phyloP scores from a whole-genome alignment of 2,888 invertebrate species.

The Cyrtodaria siliqua region DNA sequence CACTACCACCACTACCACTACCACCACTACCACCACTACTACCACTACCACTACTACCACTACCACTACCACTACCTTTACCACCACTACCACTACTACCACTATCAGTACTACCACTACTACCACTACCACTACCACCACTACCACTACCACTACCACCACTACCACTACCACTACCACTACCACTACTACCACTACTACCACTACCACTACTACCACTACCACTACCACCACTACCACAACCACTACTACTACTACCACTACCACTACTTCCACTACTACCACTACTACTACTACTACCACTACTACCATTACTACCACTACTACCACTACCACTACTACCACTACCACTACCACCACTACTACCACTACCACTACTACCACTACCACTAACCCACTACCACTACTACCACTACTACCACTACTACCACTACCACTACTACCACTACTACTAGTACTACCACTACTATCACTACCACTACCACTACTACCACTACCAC shows the following conservation, averaged over 20 bases:
- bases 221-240: no score
- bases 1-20: constrained; percentile 4
- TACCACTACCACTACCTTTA: not conserved
- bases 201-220: constrained; percentile 9
- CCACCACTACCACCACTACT: constrained; percentile 1
- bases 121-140: not conserved
- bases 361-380: constrained; percentile 22
- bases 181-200: constrained; percentile 1
- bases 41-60: constrained; percentile 5
- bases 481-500: constrained; percentile 7
- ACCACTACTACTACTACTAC: constrained; percentile 1
- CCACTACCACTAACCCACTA: no score
- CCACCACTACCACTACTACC: not conserved
- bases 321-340: constrained; percentile 11
- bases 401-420: constrained; percentile 17
- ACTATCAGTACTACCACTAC: no score
- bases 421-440: constrained; percentile 17
- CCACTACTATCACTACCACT: constrained; percentile 7
- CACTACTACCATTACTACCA: constrained; percentile 2
- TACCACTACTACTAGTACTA: constrained; percentile 16
- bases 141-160: constrained; percentile 1
- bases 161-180: not conserved
- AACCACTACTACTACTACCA: no score
- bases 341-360: constrained; percentile 15
- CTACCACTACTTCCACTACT: no score